Base-by-base conservation (phyloP, 2,797 vertebrate species). In the Scomberomorus guttatus region DNA sequence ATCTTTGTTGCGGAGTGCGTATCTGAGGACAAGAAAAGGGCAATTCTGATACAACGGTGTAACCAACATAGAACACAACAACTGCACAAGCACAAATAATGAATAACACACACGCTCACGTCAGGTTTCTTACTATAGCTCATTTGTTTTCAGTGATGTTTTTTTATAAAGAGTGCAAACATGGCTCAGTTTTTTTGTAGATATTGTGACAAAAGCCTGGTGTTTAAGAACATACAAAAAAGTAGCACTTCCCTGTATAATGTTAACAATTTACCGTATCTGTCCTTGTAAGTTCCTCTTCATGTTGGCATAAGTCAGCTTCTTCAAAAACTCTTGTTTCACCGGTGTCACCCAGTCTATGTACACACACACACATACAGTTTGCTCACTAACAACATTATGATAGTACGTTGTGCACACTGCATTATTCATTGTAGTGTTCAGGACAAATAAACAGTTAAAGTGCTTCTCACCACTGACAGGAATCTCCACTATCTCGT, bases 241-340 rank as follows among this genome's bases (percentile, higher is more conserved):
- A 2, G n/a, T 1, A 11, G 14, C 3, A 74, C 9, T 55, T 61
- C 1, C 70, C 2, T 67, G 4, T 24, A 20, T 51, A 11, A 51
- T 32, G 6, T 52, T 37, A 9, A 55, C 62, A 34, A 57, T 73
- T 80, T 91, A 92, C 92, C 92, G 78, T 75, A 96, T 95, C 87
- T 96, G 95, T 73, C 90, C 95, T 85, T 94, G 89, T 15, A 96
- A 91, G 87, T 96, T 96, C 79, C 93, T 94, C 84, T 95, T 96
- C 85, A 96, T 84, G 89, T 96, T 95, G 52, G 93, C 90, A 14
- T 85, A 94, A 11, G 95, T 95, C 82, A 96, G 87, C 80, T 96
- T 96, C 91, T 95, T 95, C 79, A 96, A 78, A 90, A 96, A 96
- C 85, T 93, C 94, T 1, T 32, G 44, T 89, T 95, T 95, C 13